A percentile compares a stretch with the other conserved stretches of the same genome.
Evolutionary conservation across 2,888 invertebrate genomes (phyloP).

Genomic region (Hermaeophaga mercurialis): DNA sequence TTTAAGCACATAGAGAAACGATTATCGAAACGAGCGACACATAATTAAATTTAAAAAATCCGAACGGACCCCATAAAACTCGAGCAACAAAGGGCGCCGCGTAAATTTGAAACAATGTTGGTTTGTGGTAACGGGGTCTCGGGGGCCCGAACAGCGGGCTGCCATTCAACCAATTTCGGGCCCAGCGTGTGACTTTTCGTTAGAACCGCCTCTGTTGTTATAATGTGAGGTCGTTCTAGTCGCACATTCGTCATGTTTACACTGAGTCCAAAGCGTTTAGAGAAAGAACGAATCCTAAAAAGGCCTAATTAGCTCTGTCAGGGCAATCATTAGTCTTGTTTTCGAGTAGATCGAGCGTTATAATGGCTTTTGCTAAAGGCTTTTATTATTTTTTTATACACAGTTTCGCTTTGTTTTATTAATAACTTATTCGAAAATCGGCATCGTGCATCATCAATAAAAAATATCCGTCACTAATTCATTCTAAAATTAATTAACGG

Average conservation of each 20-base stretch:
- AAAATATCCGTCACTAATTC: no score
- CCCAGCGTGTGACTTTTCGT: constrained; percentile 46
- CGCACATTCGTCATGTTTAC: constrained; percentile 49
- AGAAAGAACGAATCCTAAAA: constrained; percentile 29
- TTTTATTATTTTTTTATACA: not conserved
- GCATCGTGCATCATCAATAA: not conserved
- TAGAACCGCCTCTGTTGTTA: constrained; percentile 48
- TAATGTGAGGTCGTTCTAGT: constrained; percentile 45
- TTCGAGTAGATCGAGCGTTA: constrained; percentile 16
- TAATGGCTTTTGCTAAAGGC: constrained; percentile 7
- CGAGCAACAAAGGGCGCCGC: constrained; percentile 51
- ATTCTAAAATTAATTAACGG: no score
- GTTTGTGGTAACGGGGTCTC: constrained; percentile 54
- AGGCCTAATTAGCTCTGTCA: constrained; percentile 34
- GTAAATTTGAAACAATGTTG: constrained; percentile 57
- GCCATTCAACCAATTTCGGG: constrained; percentile 54
- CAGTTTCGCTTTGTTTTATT: constrained; percentile 1
- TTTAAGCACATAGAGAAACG: no score
- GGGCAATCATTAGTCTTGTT: constrained; percentile 29
- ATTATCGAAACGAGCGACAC: constrained; percentile 28
- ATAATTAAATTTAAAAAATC: constrained; percentile 55
- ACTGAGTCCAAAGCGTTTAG: constrained; percentile 42
- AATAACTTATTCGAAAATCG: constrained; percentile 3
- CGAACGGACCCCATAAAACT: constrained; percentile 48
- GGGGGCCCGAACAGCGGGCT: constrained; percentile 49